These are phyloP conservation scores for Alethe diademata DNA, from an alignment of 2,113 vertebrate species.

Conservation along the genomic window DNA sequence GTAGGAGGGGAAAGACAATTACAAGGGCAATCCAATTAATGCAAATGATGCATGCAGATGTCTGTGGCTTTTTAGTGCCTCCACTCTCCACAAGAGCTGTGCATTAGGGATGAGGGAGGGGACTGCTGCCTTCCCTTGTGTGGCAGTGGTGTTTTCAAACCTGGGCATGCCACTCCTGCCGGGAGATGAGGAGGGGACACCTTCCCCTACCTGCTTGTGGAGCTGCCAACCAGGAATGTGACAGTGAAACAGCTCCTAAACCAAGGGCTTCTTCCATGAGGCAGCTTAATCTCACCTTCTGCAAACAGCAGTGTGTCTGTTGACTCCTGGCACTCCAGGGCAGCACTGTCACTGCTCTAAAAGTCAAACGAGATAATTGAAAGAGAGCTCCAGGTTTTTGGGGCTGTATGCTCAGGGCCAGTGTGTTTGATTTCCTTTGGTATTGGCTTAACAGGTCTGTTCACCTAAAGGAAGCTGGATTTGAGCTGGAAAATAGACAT, in stretches of 20 bases:
- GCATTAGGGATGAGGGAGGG: neutral
- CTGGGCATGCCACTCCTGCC: neutral
- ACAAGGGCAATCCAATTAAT: slow-evolving; percentile 49
- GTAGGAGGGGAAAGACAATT: slow-evolving; percentile 21
- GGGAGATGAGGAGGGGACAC: neutral
- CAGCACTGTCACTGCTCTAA: neutral
- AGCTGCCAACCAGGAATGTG: neutral
- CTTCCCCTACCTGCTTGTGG: neutral
- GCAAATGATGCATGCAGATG: slow-evolving; percentile 37
- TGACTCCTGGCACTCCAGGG: neutral
- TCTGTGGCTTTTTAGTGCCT: slow-evolving; percentile 8
- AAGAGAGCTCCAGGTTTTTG: neutral
- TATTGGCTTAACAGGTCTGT: neutral
- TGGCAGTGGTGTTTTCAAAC: neutral
- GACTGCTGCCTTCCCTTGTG: neutral
- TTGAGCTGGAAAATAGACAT: slow-evolving; percentile 16
- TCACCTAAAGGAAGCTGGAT: neutral
- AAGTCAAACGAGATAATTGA: neutral
- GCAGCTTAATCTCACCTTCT: neutral
- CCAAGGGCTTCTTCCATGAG: neutral
- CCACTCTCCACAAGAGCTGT: neutral
- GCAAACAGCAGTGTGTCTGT: neutral
- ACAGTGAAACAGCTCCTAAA: neutral
- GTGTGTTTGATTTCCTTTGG: neutral
- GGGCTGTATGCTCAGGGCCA: neutral